Base-by-base conservation (phyloP, 2,113 vertebrate species). In the Apistogramma diplotaenia region DNA sequence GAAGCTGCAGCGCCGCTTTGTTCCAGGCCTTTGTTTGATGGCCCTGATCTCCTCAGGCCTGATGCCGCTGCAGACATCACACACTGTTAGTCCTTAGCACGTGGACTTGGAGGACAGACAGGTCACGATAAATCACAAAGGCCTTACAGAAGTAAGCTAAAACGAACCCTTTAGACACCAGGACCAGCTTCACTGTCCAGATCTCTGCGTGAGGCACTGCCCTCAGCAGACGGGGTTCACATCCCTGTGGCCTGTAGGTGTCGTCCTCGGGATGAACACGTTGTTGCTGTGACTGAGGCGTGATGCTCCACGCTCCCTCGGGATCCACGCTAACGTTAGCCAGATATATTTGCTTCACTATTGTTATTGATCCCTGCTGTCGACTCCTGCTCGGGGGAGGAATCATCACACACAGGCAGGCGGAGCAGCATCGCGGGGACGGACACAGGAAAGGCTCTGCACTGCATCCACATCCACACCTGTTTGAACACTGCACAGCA, bases 341-440 rank as follows among this genome's bases (percentile, higher is more conserved):
- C 89, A 85, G 88, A 92, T 87, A 83, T 82, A 88, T 91, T 87
- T 83, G 74, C 82, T 81, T 75, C 82, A 31, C 70, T 86, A 80
- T 91, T 88, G 86, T 77, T 90, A 94, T 93, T 81, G 91, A 93
- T 94, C 86, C 74, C 3, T 78, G 84, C 89, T 90, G 90, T 89
- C 78, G 29, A 87, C 84, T 72, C 72, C 16, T 75, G 65, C 83
- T 61, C 91, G 85, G 84, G 84, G 83, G 85, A 92, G 82, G 78
- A 84, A 85, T 90, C 88, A 91, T 92, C 78, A 60, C 76, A 71
- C 56, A 29, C 58, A 78, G 62, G 19, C 70, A 46, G 55, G 25
- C 13, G 16, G 12, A 84, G 86, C 85, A 80, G 74, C 78, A 13
- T 23, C 49, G 65, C 25, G 29, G 49, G 25, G 29, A 29, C 13